Evolutionary conservation across 2,797 vertebrate species (phyloP).

Genomic region (Microtus obscurus): DNA sequence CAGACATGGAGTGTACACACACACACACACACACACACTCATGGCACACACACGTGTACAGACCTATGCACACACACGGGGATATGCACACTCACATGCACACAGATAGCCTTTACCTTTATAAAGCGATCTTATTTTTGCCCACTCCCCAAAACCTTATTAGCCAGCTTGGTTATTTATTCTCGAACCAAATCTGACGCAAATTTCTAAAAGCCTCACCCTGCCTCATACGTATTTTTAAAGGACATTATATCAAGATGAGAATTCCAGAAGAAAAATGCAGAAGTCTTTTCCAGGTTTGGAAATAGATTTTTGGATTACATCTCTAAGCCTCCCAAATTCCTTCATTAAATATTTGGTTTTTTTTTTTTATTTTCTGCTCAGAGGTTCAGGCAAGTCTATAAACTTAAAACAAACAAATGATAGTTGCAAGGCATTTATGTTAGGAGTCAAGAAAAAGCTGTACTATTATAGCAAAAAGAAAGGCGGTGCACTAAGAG

Average conservation of each 20-base stretch:
- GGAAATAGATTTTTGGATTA: conserved; percentile 33
- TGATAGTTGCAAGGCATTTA: not conserved
- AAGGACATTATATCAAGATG: not conserved
- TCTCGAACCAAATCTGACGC: not conserved
- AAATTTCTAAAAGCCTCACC: conserved; percentile 25
- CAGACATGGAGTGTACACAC: not conserved
- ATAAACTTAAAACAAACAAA: not conserved
- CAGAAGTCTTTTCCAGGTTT: conserved; percentile 29
- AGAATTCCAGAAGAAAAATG: not conserved
- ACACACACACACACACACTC: too few relatives aligned
- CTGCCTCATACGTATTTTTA: not conserved
- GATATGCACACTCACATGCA: not conserved
- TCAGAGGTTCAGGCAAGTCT: not conserved
- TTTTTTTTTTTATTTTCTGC: not conserved
- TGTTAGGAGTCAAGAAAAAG: not conserved
- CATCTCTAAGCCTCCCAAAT: not conserved
- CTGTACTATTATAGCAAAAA: not conserved
- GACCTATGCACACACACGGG: not conserved
- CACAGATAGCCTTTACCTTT: not conserved
- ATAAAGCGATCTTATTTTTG: not conserved
- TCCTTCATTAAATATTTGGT: conserved; percentile 1
- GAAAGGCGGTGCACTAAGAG: not conserved
- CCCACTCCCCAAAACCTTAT: not conserved
- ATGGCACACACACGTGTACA: too few relatives aligned
- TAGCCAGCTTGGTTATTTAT: not conserved